A percentile compares a stretch with the other conserved stretches of the same genome.
Evolutionary conservation across 2,888 invertebrate genomes (phyloP).

Genomic region (Zeuzera pyrina): DNA sequence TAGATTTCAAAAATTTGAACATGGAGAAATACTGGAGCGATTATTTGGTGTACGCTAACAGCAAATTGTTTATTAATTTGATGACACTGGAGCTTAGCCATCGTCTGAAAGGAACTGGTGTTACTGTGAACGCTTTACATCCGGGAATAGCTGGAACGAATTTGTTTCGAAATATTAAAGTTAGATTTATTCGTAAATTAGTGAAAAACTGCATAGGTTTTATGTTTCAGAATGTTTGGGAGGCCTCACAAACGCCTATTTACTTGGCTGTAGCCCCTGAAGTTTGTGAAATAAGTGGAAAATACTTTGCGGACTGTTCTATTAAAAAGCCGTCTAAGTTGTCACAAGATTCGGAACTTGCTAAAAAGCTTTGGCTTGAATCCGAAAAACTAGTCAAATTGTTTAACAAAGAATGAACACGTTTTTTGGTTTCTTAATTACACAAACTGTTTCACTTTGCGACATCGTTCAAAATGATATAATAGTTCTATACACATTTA

Average conservation of each 20-base stretch:
- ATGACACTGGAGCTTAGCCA: conserved; percentile 76
- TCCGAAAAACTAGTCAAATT: conserved; percentile 71
- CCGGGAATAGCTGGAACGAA: conserved; percentile 81
- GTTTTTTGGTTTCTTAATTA: too few species aligned
- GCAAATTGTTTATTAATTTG: conserved; percentile 77
- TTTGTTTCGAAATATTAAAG: conserved; percentile 75
- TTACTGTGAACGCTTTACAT: conserved; percentile 80
- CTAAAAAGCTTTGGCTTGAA: conserved; percentile 76
- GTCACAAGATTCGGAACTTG: conserved; percentile 65
- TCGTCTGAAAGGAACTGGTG: conserved; percentile 71
- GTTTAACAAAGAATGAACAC: too few species aligned
- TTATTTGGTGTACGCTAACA: conserved; percentile 58
- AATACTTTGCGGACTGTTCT: conserved; percentile 76
- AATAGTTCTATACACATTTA: too few species aligned
- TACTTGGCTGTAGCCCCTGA: conserved; percentile 71
- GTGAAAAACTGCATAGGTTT: conserved; percentile 35
- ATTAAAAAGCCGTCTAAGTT: conserved; percentile 60
- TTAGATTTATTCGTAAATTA: conserved; percentile 33
- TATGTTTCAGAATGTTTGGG: conserved; percentile 72
- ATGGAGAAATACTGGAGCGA: conserved; percentile 69
- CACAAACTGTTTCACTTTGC: too few species aligned
- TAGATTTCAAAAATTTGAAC: conserved; percentile 60
- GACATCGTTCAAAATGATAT: too few species aligned
- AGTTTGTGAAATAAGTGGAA: conserved; percentile 73
- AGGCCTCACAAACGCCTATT: conserved; percentile 78